phyloP scores from a whole-genome alignment of 2,888 invertebrate genomes.

The Brachyptera risi region DNA sequence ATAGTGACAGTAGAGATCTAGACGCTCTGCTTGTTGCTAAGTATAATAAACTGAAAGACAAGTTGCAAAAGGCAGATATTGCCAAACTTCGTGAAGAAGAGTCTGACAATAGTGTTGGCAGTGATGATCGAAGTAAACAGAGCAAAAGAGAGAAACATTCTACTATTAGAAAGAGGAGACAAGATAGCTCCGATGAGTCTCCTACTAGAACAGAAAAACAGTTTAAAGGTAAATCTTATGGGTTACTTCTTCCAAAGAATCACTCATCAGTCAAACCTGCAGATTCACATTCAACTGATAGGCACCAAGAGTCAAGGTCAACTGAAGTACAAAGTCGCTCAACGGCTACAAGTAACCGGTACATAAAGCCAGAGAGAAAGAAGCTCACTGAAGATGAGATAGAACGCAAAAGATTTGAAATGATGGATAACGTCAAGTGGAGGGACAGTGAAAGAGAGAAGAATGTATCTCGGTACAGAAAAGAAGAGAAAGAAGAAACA shows the following conservation, averaged over 20 bases:
- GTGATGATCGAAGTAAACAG: slow-evolving; percentile 27
- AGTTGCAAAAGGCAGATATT: slow-evolving; percentile 46
- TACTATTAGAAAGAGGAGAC: slow-evolving; percentile 30
- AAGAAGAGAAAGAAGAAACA: slow-evolving; percentile 51
- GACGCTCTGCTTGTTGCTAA: slow-evolving; percentile 68
- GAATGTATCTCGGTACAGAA: slow-evolving; percentile 60
- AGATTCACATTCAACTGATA: not conserved
- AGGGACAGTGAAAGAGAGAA: slow-evolving; percentile 51
- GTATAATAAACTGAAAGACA: slow-evolving; percentile 60
- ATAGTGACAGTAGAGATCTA: slow-evolving; percentile 49
- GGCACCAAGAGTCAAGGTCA: not conserved
- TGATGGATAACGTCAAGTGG: slow-evolving; percentile 73
- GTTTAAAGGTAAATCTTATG: not conserved
- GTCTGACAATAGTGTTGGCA: slow-evolving; percentile 6
- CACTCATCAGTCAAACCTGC: too few relatives aligned
- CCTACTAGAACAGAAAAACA: not conserved
- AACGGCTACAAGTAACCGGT: not conserved
- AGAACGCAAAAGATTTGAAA: slow-evolving; percentile 67
- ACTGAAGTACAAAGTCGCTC: not conserved
- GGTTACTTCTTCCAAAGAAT: not conserved
- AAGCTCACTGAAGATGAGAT: slow-evolving; percentile 60
- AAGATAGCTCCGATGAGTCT: not conserved
- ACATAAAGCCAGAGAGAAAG: slow-evolving; percentile 24
- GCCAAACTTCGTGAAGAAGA: slow-evolving; percentile 39
- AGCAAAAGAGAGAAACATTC: slow-evolving; percentile 17